Percentiles rank a stretch among this genome's conserved stretches.
Conservation (phyloP, 2,888 invertebrate genomes). For the Pilophorus perplexus region DNA sequence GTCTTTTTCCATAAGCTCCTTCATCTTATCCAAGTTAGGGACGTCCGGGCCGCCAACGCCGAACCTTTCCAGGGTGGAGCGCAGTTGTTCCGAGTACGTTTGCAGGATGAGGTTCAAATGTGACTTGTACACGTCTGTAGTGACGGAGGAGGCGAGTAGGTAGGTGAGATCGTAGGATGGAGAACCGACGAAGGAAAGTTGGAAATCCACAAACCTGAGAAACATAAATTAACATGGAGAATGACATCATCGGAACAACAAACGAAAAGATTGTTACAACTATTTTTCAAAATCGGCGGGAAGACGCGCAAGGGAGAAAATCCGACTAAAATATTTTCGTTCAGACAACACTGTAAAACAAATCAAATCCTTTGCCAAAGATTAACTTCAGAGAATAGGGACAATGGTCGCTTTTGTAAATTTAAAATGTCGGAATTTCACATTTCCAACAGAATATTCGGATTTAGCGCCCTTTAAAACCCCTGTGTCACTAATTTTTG, state of each 20-base stretch:
- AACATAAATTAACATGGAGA: neutral
- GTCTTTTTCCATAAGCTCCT: neutral
- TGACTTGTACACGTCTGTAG: constrained; percentile 1
- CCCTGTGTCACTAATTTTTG: too few relatives aligned
- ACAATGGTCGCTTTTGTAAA: too few relatives aligned
- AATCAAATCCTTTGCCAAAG: too few relatives aligned
- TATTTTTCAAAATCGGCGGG: neutral
- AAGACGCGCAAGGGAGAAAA: too few relatives aligned
- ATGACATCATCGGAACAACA: neutral
- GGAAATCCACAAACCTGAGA: constrained; percentile 44
- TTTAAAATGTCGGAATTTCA: too few relatives aligned
- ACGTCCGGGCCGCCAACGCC: neutral
- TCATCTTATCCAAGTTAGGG: neutral
- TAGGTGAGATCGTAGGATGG: constrained; percentile 36
- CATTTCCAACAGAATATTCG: too few relatives aligned
- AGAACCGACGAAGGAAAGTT: constrained; percentile 31
- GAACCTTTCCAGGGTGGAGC: neutral
- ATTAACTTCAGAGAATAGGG: too few relatives aligned
- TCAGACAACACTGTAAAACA: too few relatives aligned
- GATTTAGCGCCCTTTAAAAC: too few relatives aligned
- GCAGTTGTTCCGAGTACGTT: constrained; percentile 10
- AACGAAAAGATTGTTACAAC: neutral
- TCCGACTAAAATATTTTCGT: neutral
- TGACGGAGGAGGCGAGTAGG: constrained; percentile 36
- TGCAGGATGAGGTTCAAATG: constrained; percentile 27